Evolutionary conservation across 2,113 vertebrate genomes (phyloP).

Genomic region (Panthera leo): DNA sequence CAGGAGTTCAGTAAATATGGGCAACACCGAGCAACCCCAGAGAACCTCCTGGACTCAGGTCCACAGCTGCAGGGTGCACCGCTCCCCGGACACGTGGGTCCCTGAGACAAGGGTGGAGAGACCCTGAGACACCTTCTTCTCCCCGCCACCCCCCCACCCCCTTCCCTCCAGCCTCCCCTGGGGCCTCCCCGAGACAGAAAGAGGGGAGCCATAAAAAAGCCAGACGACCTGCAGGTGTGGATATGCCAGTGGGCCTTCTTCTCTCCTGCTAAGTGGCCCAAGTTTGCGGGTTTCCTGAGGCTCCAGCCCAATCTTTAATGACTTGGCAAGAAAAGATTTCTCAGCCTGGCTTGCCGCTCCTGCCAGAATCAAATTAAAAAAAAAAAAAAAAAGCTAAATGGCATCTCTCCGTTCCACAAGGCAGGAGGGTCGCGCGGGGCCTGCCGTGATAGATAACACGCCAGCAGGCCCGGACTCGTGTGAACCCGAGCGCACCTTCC

Average conservation of each 20-base stretch:
- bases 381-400: neutral
- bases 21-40: neutral
- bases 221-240: neutral
- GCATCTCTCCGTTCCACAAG: neutral
- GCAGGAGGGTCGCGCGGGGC: neutral
- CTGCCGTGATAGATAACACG: neutral
- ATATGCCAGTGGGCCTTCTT: neutral
- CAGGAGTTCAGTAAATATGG: neutral
- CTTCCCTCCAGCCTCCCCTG: neutral
- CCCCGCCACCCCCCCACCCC: neutral
- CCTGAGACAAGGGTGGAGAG: neutral
- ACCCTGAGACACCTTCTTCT: neutral
- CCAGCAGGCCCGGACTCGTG: neutral
- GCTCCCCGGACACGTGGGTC: neutral
- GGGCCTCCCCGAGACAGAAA: neutral
- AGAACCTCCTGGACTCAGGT: neutral
- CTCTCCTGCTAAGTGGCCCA: neutral
- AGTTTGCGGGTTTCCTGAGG: neutral
- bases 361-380: neutral
- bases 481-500: neutral
- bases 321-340: slow-evolving; percentile 41
- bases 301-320: neutral
- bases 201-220: neutral
- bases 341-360: neutral
- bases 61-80: neutral